Percentiles rank a stretch among this genome's conserved stretches.
phyloP scores from a whole-genome alignment of 2,113 vertebrate species.

The Tympanuchus pallidicinctus region DNA sequence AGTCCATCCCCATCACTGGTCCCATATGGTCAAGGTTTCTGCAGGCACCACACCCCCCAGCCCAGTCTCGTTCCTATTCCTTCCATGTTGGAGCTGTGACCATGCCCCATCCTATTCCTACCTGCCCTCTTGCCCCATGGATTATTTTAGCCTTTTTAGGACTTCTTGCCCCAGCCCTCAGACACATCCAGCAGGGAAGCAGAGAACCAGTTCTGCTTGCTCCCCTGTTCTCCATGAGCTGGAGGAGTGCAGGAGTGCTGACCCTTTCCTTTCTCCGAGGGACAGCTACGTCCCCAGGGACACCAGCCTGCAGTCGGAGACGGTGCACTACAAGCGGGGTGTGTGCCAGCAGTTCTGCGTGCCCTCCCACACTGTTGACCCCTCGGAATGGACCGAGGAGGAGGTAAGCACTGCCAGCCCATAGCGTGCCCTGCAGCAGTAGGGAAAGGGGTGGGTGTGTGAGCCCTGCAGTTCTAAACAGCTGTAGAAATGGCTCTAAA shows the following conservation, averaged over 20 bases:
- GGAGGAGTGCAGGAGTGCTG: neutral
- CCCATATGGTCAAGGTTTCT: neutral
- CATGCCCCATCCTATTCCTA: neutral
- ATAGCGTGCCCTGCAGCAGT: accelerated
- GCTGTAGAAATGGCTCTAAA: neutral
- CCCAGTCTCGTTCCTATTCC: neutral
- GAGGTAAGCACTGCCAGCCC: constrained; percentile 81
- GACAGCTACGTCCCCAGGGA: constrained; percentile 93
- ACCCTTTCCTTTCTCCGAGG: neutral
- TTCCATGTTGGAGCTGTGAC: neutral
- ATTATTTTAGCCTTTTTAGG: neutral
- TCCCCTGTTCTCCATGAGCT: neutral
- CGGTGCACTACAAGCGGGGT: constrained; percentile 92
- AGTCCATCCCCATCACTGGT: neutral
- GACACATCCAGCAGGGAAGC: neutral
- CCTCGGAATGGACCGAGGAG: constrained; percentile 94
- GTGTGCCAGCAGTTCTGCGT: constrained; percentile 97
- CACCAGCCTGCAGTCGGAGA: constrained; percentile 93
- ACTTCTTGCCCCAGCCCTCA: neutral
- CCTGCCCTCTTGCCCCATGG: neutral
- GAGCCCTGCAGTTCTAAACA: neutral
- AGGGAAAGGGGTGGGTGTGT: accelerated
- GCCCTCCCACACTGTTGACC: constrained; percentile 94
- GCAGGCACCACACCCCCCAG: neutral
- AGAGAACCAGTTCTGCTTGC: neutral